Conservation (phyloP, 2,888 invertebrate species). For the Tinea semifulvella region DNA sequence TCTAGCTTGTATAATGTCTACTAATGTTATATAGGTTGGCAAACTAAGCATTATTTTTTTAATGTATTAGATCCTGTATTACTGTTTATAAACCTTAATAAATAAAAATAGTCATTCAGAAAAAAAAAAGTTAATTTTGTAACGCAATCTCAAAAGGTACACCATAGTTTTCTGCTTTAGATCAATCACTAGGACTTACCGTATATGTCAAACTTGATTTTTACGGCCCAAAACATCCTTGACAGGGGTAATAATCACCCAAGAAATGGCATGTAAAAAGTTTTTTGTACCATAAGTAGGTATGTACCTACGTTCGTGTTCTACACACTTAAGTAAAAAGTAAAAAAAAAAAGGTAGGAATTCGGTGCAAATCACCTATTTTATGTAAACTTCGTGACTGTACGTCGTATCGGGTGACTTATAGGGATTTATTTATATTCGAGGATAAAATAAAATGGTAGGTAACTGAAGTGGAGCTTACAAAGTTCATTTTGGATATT, state of each 20-base stretch:
- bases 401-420: conserved; percentile 62
- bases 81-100: too few relatives aligned
- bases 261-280: conserved; percentile 53
- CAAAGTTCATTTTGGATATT: too few relatives aligned
- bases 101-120: too few relatives aligned
- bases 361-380: conserved; percentile 61
- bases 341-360: conserved; percentile 45
- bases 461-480: conserved; percentile 27
- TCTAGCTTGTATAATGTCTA: too few relatives aligned
- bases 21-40: too few relatives aligned
- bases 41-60: too few relatives aligned
- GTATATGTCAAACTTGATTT: too few relatives aligned
- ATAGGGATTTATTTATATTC: conserved; percentile 59
- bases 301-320: conserved; percentile 24
- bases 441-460: conserved; percentile 27
- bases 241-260: conserved; percentile 27
- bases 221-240: conserved; percentile 37
- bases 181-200: too few relatives aligned
- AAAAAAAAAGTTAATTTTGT: too few relatives aligned
- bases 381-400: conserved; percentile 67
- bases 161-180: too few relatives aligned
- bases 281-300: conserved; percentile 47
- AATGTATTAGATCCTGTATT: too few relatives aligned
- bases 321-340: conserved; percentile 39
- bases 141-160: too few relatives aligned